A percentile compares a stretch with the other conserved stretches of the same genome.
Evolutionary conservation across 2,888 invertebrate genomes (phyloP).

Genomic region (Tetrapedia diversipes): DNA sequence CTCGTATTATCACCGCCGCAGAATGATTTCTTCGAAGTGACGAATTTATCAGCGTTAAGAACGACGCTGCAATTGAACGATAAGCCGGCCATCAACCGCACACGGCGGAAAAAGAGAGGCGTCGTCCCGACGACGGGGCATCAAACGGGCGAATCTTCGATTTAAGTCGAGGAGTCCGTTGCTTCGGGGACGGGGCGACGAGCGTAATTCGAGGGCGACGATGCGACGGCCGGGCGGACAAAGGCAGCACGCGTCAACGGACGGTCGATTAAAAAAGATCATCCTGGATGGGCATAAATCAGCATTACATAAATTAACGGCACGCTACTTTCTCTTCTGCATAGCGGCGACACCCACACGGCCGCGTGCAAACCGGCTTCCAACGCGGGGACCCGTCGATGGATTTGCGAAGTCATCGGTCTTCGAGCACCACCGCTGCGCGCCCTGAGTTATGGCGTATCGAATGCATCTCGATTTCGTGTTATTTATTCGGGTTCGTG

Average conservation of each 20-base stretch:
- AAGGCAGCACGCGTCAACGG: slow-evolving; percentile 53
- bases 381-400: slow-evolving; percentile 43
- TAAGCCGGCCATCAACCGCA: neutral
- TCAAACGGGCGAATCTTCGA: slow-evolving; percentile 40
- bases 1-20: neutral
- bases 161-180: slow-evolving; percentile 26
- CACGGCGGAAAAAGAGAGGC: neutral
- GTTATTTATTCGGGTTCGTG: too few relatives aligned
- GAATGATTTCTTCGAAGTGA: neutral
- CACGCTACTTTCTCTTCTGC: slow-evolving; percentile 73
- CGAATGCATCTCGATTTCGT: neutral
- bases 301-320: slow-evolving; percentile 77
- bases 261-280: slow-evolving; percentile 65
- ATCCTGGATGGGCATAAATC: slow-evolving; percentile 73
- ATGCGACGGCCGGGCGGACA: slow-evolving; percentile 57
- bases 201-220: slow-evolving; percentile 61
- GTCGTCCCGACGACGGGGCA: neutral
- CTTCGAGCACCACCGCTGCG: slow-evolving; percentile 41
- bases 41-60: slow-evolving; percentile 2
- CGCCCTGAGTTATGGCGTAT: neutral
- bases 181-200: slow-evolving; percentile 30
- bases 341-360: slow-evolving; percentile 73
- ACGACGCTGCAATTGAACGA: slow-evolving; percentile 1
- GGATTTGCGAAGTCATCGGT: slow-evolving; percentile 54
- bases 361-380: slow-evolving; percentile 46